phyloP scores from a whole-genome alignment of 2,113 vertebrate genomes.

The Cyanistes caeruleus region DNA sequence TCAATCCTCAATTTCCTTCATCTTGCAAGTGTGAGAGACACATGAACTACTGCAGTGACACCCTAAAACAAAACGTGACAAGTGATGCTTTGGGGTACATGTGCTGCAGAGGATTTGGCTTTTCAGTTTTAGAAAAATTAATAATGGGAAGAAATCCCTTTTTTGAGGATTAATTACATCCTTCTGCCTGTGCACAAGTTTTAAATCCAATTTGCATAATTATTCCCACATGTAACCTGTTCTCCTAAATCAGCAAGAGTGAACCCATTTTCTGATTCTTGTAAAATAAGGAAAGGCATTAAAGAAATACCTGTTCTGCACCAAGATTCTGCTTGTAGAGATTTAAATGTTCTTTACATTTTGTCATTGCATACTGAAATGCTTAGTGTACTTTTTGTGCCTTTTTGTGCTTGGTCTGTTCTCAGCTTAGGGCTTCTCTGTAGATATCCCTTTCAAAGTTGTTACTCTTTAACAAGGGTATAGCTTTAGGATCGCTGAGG shows the following conservation, averaged over 20 bases:
- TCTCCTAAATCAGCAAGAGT: neutral
- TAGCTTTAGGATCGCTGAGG: neutral
- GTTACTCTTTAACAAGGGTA: neutral
- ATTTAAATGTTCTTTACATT: neutral
- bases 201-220: slow-evolving; percentile 18
- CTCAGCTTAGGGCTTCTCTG: neutral
- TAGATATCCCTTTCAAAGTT: neutral
- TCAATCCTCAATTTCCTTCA: slow-evolving; percentile 20
- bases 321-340: neutral
- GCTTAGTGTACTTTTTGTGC: neutral
- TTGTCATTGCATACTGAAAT: neutral
- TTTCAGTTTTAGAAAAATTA: neutral
- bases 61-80: neutral
- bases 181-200: neutral
- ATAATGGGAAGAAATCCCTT: neutral
- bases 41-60: neutral
- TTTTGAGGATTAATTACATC: neutral
- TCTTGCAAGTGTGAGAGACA: slow-evolving; percentile 13
- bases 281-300: neutral
- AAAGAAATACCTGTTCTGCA: neutral
- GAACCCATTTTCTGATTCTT: slow-evolving; percentile 7
- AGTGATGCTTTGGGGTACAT: slow-evolving; percentile 1
- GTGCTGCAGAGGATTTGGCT: neutral
- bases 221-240: neutral
- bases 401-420: neutral